These are phyloP conservation scores for Thunnus albacares DNA, from an alignment of 2,797 vertebrate species.

Conservation along the genomic window DNA sequence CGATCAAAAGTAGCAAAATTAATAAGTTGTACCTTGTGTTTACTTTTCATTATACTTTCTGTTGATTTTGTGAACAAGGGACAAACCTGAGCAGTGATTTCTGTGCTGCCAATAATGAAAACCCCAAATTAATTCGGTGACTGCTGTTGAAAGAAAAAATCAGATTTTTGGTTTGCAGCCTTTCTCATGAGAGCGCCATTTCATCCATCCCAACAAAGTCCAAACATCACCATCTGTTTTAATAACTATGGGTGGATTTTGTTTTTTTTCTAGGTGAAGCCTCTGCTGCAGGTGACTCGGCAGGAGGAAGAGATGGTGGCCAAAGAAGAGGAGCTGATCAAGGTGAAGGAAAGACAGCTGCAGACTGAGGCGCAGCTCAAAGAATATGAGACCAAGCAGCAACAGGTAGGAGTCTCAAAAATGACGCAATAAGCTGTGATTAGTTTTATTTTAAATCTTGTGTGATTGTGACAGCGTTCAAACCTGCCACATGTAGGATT, in stretches of 20 bases:
- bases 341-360: slow-evolving; percentile 91
- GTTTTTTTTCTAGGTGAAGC: slow-evolving; percentile 90
- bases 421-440: not conserved
- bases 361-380: slow-evolving; percentile 88
- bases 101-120: no score
- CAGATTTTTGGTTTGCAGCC: no score
- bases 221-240: not conserved
- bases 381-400: slow-evolving; percentile 90
- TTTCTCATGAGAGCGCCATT: not conserved
- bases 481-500: not conserved
- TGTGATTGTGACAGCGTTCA: not conserved
- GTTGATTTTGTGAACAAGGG: no score
- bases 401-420: slow-evolving; percentile 86
- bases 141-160: not conserved
- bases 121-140: no score
- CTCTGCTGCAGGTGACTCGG: slow-evolving; percentile 94
- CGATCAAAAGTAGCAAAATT: not conserved
- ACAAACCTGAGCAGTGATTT: no score
- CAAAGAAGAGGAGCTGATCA: slow-evolving; percentile 93
- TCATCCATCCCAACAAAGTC: not conserved
- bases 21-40: not conserved
- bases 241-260: not conserved
- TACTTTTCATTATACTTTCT: not conserved
- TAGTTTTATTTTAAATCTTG: not conserved
- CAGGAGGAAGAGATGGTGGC: slow-evolving; percentile 97